phyloP scores from a whole-genome alignment of 2,797 vertebrate genomes.

The Aplochiton taeniatus region DNA sequence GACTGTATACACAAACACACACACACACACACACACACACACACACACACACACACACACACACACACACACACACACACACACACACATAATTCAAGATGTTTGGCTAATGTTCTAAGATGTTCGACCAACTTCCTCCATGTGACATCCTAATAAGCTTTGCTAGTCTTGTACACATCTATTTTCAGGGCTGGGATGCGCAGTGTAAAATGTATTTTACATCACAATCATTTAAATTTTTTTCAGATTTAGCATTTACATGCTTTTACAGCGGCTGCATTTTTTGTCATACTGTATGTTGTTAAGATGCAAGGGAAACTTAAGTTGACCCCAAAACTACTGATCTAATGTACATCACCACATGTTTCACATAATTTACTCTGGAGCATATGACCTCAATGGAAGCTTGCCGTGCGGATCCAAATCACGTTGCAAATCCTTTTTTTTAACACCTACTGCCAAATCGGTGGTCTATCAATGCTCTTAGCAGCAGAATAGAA shows the following conservation, averaged over 20 bases:
- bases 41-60: conserved; percentile 9
- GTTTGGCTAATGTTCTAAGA: not conserved
- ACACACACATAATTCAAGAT: not conserved
- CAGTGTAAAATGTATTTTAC: not conserved
- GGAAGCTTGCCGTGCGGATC: too few relatives aligned
- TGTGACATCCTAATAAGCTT: conserved; percentile 15
- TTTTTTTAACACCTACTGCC: too few relatives aligned
- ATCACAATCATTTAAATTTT: not conserved
- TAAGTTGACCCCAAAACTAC: conserved; percentile 16
- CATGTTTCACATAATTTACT: not conserved
- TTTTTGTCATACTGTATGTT: conserved; percentile 1
- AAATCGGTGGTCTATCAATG: too few relatives aligned
- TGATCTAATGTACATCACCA: conserved; percentile 18
- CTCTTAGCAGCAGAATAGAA: too few relatives aligned
- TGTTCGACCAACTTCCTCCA: conserved; percentile 9
- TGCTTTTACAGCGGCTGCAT: conserved; percentile 7
- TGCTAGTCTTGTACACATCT: not conserved
- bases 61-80: conserved; percentile 7
- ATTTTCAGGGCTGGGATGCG: not conserved
- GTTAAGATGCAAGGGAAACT: conserved; percentile 9
- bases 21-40: not conserved
- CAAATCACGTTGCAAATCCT: too few relatives aligned
- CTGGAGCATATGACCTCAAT: not conserved
- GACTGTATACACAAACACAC: not conserved
- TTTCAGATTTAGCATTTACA: conserved; percentile 6